Base-by-base conservation (phyloP, 2,113 vertebrate genomes). In the Xiphias gladius region DNA sequence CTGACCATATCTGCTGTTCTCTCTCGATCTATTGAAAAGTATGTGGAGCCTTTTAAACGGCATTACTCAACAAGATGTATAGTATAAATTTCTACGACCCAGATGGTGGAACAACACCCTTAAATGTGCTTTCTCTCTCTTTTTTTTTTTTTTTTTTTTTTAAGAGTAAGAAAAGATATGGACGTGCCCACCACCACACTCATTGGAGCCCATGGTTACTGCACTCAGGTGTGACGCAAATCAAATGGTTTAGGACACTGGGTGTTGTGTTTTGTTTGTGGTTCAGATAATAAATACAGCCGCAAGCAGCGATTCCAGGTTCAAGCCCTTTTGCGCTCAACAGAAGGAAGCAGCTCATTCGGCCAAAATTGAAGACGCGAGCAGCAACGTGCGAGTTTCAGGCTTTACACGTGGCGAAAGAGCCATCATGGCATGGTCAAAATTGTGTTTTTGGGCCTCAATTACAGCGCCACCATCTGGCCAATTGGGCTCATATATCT, bases 181-280 rank as follows among this genome's bases (percentile, higher is more conserved):
- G 98, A 99, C 0, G 95, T 98, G 55, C 95, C 95, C 14, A 96
- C 96, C 7, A 96, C 89, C 84, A 92, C 94, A 1, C 82, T 99
- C 74, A 99, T 99, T 1, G 98, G 97, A 69, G 97, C 96, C 10
- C 96, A 99, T 0, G 96, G 97, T 65, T 99, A 99, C 89, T 99
- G 98, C 83, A 98, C 97, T 22, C 98, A 99, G 96, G 98, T 99
- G 68, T 85, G 78, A 50, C 5, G 16, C 58, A 39, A 22, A 68
- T 39, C 5, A 57, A 24, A 1, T 20, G 1, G 24, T 20, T 37
- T 35, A 2, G 12, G 52, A 67, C 19, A 2, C 28, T 76, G 9
- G 3, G 16, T 43, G 8, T 76, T 67, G 17, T 84, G 22, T 64
- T n/a, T 72, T 35, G 26, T 35, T 52, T 65, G 17, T 32, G 12